These are phyloP conservation scores for Trachymyrmex cornetzi DNA, from an alignment of 1,140 invertebrate species.

Conservation along the genomic window DNA sequence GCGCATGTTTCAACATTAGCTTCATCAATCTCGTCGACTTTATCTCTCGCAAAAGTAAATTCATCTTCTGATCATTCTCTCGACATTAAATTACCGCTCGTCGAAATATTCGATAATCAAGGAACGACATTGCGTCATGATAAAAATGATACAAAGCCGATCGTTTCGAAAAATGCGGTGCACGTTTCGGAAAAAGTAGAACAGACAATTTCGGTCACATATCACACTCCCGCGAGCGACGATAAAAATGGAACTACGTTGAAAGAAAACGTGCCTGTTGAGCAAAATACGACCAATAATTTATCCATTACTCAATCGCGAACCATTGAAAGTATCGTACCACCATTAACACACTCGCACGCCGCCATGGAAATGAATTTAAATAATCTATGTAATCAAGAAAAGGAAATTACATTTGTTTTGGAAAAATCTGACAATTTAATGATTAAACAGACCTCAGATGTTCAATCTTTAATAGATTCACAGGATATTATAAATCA, in stretches of 20 bases:
- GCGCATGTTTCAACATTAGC: background rate
- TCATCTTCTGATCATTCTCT: background rate
- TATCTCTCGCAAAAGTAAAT: slow-evolving; percentile 1
- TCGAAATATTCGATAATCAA: slow-evolving; percentile 24
- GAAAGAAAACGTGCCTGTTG: slow-evolving; percentile 48
- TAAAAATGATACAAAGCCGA: slow-evolving; percentile 41
- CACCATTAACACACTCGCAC: background rate
- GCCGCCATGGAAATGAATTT: background rate
- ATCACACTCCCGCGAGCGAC: slow-evolving; percentile 53
- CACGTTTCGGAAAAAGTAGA: slow-evolving; percentile 70
- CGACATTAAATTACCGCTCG: slow-evolving; percentile 1
- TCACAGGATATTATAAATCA: background rate
- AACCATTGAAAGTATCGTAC: background rate
- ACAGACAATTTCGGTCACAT: slow-evolving; percentile 62
- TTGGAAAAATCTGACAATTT: background rate
- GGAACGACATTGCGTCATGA: slow-evolving; percentile 20
- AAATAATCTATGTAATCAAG: background rate
- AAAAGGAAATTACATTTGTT: background rate
- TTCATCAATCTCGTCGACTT: background rate
- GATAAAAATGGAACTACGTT: slow-evolving; percentile 63
- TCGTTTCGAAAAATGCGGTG: slow-evolving; percentile 44
- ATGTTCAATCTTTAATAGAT: background rate
- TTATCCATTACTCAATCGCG: slow-evolving; percentile 47
- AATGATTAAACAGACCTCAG: background rate
- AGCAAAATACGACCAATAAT: slow-evolving; percentile 40